phyloP scores from a whole-genome alignment of 2,797 vertebrate species.

The Sebastiscus tertius region DNA sequence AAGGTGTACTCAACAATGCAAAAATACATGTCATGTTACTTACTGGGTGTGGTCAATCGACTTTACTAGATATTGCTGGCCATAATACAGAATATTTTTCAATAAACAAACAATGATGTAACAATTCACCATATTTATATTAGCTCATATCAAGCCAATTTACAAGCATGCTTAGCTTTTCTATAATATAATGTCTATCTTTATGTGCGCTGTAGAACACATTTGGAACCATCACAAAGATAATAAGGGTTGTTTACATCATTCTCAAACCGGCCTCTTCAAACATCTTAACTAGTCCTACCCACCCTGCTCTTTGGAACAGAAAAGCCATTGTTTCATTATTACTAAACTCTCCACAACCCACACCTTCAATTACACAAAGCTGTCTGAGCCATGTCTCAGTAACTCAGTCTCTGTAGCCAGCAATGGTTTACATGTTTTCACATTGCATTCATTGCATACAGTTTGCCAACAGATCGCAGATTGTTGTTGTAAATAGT shows the following conservation, averaged over 20 bases:
- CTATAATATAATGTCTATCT: neutral
- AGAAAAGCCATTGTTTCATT: slow-evolving; percentile 64
- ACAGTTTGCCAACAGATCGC: neutral
- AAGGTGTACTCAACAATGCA: neutral
- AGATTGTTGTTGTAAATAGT: neutral
- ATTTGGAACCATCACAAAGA: neutral
- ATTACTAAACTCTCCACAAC: slow-evolving; percentile 52
- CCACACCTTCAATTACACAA: slow-evolving; percentile 57
- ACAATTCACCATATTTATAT: neutral
- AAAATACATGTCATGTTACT: neutral
- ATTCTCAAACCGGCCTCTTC: slow-evolving; percentile 18
- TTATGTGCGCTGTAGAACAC: slow-evolving; percentile 1
- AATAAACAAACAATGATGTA: neutral
- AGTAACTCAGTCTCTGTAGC: neutral
- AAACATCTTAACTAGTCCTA: slow-evolving; percentile 48
- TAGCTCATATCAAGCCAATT: neutral
- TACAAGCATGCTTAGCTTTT: neutral
- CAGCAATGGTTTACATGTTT: slow-evolving; percentile 8
- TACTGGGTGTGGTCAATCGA: neutral
- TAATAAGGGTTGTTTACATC: slow-evolving; percentile 26
- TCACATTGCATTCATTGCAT: neutral
- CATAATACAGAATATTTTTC: neutral
- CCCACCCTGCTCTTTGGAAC: slow-evolving; percentile 44
- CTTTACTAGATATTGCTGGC: neutral
- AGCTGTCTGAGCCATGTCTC: slow-evolving; percentile 36